phyloP scores from a whole-genome alignment of 2,888 invertebrate species.

The Mactromeris polynyma region DNA sequence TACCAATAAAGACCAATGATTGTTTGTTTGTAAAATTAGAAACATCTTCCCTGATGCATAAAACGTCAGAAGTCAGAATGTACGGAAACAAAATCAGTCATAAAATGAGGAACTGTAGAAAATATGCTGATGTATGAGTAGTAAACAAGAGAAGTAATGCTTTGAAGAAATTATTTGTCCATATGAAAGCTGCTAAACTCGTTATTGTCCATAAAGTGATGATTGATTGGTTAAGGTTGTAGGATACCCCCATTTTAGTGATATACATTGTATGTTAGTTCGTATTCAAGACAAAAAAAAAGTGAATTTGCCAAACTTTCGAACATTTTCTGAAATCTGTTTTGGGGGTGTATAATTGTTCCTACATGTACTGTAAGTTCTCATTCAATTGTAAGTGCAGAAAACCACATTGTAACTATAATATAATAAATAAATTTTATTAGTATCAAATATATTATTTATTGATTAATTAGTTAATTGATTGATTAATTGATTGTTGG shows the following conservation, averaged over 20 bases:
- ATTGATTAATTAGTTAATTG: too few species aligned
- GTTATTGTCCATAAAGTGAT: conserved; percentile 10
- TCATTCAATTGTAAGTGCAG: too few species aligned
- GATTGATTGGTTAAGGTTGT: neutral
- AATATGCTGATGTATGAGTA: neutral
- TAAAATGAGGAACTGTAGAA: neutral
- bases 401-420: too few species aligned
- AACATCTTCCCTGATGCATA: neutral
- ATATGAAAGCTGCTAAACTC: conserved; percentile 9
- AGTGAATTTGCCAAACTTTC: too few species aligned
- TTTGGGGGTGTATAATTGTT: too few species aligned
- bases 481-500: too few species aligned
- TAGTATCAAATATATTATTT: too few species aligned
- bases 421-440: too few species aligned
- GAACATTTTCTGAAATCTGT: too few species aligned
- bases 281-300: too few species aligned
- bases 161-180: conserved; percentile 17
- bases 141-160: neutral
- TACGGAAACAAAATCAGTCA: neutral
- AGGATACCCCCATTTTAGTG: neutral
- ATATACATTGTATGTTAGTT: too few species aligned
- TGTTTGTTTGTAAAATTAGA: neutral
- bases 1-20: neutral
- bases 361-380: too few species aligned
- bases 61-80: neutral